Evolutionary conservation across 2,113 vertebrate genomes (phyloP).

Genomic region (Morphnarchus princeps): DNA sequence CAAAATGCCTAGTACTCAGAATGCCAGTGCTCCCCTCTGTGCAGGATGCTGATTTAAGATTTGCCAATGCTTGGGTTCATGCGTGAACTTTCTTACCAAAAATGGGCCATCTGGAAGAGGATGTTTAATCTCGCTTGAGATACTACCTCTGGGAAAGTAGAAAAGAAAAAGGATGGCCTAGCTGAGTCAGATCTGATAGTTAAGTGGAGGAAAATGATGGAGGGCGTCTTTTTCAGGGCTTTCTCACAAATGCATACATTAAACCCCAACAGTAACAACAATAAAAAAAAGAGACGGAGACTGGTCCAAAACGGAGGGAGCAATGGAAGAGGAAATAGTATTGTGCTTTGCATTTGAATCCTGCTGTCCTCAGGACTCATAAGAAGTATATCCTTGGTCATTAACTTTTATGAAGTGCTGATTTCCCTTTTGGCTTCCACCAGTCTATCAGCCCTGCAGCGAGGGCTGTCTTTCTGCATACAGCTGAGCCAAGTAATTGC

Average conservation of each 20-base stretch:
- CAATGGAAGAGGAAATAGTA: neutral
- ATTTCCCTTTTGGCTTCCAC: conserved; percentile 14
- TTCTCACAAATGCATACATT: neutral
- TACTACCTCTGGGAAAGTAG: neutral
- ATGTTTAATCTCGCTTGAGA: neutral
- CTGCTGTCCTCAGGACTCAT: neutral
- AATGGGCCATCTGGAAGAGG: neutral
- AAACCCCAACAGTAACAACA: neutral
- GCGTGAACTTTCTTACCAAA: neutral
- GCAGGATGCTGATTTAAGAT: neutral
- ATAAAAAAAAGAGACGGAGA: neutral
- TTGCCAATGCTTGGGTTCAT: neutral
- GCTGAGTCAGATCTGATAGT: neutral
- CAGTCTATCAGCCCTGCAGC: neutral
- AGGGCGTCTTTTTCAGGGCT: neutral
- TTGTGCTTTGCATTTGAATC: neutral
- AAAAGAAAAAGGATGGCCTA: neutral
- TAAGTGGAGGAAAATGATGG: neutral
- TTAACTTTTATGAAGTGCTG: conserved; percentile 46
- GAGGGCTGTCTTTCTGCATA: neutral
- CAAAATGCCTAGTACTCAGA: neutral
- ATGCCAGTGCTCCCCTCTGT: neutral
- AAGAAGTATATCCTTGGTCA: neutral
- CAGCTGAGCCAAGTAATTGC: neutral
- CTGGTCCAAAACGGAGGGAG: neutral